Evolutionary conservation across 2,888 invertebrate genomes (phyloP), one percentile per base, ranked within the genome.

Genomic region (Pimpla rufipes): DNA sequence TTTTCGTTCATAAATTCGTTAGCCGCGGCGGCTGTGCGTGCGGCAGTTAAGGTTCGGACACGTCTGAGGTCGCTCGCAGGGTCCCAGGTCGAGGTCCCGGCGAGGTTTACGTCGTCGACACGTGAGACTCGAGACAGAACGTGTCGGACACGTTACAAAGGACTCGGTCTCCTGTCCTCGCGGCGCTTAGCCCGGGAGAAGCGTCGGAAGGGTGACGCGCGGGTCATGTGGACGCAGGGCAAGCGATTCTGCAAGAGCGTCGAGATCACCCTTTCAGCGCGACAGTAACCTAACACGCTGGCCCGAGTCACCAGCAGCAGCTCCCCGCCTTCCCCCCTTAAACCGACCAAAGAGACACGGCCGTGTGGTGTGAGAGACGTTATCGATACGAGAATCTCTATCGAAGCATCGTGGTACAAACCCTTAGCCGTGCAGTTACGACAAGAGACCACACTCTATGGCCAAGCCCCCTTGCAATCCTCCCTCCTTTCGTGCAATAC

Each of bases 71-170:
- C 50, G 62, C 37, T 29, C 29, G 37, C 16, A 37, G 59, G 73
- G 73, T 73, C 18, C 47, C 16, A 29, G 18, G 29, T 23, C 45
- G 5, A 11, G 18, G 47, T n/a, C 13, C 45, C 21, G 37, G 50
- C 37, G 77, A 71, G 73, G 71, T 52, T 67, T 77, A 50, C 23
- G 45, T 29, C 21, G 16, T 55, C 16, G 55, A 74, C 52, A 73
- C 67, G 75, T 62, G 68, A 68, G 59, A 68, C 75, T 75, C 66
- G 71, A 57, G 71, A 64, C 18, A 29, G 13, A 70, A 57, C 77
- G 52, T 82, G 78, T 78, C 68, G 45, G 62, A 82, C 78, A 68
- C 37, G 74, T 78, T 78, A 62, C 81, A 82, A 82, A 82, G 81
- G 81, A 68, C 73, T 71, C 55, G 29, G 3, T 47, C 16, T 42